phyloP scores from a whole-genome alignment of 2,888 invertebrate genomes.

The Elysia crispata region DNA sequence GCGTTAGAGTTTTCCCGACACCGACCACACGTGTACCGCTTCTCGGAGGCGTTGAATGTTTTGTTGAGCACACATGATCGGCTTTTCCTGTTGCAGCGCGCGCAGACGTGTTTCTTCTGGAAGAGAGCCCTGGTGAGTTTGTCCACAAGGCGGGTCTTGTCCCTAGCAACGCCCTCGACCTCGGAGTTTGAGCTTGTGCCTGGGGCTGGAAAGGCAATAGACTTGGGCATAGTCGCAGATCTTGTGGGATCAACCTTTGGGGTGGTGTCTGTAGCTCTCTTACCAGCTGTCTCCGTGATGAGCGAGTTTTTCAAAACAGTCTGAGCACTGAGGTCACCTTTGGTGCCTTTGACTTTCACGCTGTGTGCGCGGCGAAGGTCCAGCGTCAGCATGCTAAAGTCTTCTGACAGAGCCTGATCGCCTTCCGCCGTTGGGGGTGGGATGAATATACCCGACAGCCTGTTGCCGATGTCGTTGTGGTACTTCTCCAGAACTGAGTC shows the following conservation, averaged over 20 bases:
- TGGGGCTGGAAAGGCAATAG: background rate
- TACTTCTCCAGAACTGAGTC: slow-evolving; percentile 42
- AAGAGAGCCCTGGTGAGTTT: slow-evolving; percentile 40
- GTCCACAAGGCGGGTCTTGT: slow-evolving; percentile 22
- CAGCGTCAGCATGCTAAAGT: slow-evolving; percentile 43
- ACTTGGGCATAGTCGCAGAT: background rate
- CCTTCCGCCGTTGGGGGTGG: background rate
- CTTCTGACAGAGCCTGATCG: background rate
- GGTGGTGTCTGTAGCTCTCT: background rate
- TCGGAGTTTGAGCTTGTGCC: background rate
- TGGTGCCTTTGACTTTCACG: background rate
- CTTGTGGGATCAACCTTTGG: background rate
- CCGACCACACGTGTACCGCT: slow-evolving; percentile 34
- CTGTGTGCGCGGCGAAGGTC: slow-evolving; percentile 26
- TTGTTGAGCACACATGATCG: slow-evolving; percentile 37
- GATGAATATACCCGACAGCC: slow-evolving; percentile 31
- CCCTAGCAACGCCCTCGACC: background rate
- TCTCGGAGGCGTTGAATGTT: slow-evolving; percentile 33
- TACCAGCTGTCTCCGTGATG: background rate
- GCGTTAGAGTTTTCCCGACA: slow-evolving; percentile 35
- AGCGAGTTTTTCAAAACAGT: background rate
- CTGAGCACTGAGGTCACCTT: background rate
- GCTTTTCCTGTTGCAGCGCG: slow-evolving; percentile 38
- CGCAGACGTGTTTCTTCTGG: slow-evolving; percentile 40
- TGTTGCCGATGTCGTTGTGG: slow-evolving; percentile 42